These are phyloP conservation scores for Agrotis exclamationis DNA, from an alignment of 2,888 invertebrate genomes.

Conservation along the genomic window DNA sequence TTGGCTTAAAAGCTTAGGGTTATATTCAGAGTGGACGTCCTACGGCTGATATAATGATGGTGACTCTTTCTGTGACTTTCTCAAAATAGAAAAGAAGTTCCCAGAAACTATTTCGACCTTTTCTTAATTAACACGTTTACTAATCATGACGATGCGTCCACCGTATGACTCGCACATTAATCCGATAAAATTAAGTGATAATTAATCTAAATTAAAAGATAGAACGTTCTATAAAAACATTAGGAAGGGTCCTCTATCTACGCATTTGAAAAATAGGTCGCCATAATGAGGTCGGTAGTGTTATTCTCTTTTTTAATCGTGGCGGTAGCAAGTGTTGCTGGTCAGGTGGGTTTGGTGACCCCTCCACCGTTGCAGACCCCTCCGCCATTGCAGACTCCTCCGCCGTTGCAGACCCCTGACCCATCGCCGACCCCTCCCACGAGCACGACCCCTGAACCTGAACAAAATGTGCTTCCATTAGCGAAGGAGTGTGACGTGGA, in stretches of 20 bases:
- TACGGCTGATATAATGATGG: too few relatives aligned
- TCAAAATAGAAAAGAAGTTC: too few relatives aligned
- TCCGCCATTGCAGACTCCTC: not conserved
- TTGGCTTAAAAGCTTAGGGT: too few relatives aligned
- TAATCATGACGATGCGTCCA: too few relatives aligned
- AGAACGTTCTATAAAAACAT: not conserved
- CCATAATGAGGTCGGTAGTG: not conserved
- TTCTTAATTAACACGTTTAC: too few relatives aligned
- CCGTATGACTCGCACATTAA: too few relatives aligned
- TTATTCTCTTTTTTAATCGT: not conserved
- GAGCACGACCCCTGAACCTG: not conserved
- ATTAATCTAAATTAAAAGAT: not conserved
- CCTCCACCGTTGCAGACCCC: not conserved
- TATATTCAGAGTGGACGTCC: too few relatives aligned
- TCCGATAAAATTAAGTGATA: too few relatives aligned
- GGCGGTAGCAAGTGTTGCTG: not conserved
- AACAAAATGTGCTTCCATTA: not conserved
- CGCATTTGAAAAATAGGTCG: not conserved
- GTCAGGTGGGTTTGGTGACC: not conserved
- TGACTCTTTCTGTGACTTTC: too few relatives aligned
- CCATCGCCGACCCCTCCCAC: not conserved
- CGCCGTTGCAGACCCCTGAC: conserved; percentile 2
- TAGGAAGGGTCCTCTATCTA: not conserved
- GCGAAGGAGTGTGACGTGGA: not conserved
- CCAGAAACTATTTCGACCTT: too few relatives aligned